Evolutionary conservation across 2,797 vertebrate species (phyloP), one percentile per base, ranked within the genome.

Genomic region (Jordanella pulchra): DNA sequence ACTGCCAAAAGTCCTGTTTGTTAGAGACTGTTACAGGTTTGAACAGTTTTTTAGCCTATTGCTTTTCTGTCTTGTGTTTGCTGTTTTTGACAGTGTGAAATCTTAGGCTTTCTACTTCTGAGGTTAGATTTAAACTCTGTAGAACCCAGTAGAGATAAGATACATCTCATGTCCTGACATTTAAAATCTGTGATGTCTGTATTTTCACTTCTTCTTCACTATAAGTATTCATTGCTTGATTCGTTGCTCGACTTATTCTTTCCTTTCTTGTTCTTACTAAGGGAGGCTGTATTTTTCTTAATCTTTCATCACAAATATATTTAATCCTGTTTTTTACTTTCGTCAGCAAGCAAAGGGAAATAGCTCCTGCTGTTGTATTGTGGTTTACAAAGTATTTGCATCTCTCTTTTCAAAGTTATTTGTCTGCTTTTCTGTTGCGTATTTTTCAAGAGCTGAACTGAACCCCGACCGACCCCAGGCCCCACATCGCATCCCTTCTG

Each of bases 401-500:
- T n/a, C 17, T 27, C 23, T 30, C 17, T 65, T 27, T 15, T 72
- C 28, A 28, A 10, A n/a, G 15, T 50, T 35, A 50, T 71, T 54
- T 27, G 66, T 56, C 11, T 54, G 32, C n/a, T 10, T 74, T 30
- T 25, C 77, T 66, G 30, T 1, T 68, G 2, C 60, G 67, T 50
- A 12, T 80, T 88, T 84, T 80, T 65, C 45, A 14, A 58, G 73
- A 70, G 73, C 56, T 72, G 82, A 85, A 77, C 80, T 81, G 76
- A 86, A 88, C 77, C 72, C 76, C 35, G 5, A 39, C 35, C 35
- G 9, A n/a, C n/a, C n/a, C n/a, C n/a, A n/a, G n/a, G n/a, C 82
- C 75, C 79, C 72, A 74, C 48, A 74, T 88, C 71, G 69, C 74
- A 88, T 87, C 84, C 77, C 80, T 71, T 78, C 67, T 60, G 5